Percentiles rank a stretch among this genome's conserved stretches.
Conservation (phyloP, 2,113 vertebrate genomes). For the Apteryx owenii region DNA sequence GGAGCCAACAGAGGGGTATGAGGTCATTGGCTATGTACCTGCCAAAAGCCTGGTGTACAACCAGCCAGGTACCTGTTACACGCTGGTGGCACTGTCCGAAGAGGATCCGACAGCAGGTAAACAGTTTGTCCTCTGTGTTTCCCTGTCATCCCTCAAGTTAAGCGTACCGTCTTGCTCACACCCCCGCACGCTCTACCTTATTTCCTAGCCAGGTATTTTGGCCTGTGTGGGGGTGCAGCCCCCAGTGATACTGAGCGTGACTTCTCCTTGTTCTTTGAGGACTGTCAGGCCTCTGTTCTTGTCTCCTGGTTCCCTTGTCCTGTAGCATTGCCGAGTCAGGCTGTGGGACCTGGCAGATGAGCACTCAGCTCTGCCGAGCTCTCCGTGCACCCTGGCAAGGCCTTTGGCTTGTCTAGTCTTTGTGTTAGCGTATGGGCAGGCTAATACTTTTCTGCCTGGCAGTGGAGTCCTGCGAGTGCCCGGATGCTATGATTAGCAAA, state of each 20-base stretch:
- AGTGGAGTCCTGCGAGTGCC: neutral
- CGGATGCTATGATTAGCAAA: neutral
- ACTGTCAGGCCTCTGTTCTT: neutral
- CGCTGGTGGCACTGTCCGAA: conserved; percentile 79
- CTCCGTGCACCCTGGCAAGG: neutral
- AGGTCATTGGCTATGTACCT: conserved; percentile 78
- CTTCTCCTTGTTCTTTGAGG: neutral
- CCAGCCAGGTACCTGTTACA: conserved; percentile 84
- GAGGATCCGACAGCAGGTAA: conserved; percentile 83
- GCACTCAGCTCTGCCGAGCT: neutral
- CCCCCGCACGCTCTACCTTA: neutral
- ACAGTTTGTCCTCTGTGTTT: neutral
- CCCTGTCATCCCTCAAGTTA: neutral
- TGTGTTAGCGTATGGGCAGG: neutral
- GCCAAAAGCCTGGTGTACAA: conserved; percentile 83
- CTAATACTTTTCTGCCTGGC: neutral
- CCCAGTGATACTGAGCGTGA: neutral
- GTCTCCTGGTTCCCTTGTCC: neutral
- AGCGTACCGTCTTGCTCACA: neutral
- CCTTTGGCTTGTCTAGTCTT: neutral
- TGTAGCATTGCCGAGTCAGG: neutral
- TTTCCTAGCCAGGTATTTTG: conserved; percentile 34
- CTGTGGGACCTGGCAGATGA: neutral
- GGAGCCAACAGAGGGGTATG: conserved; percentile 85
- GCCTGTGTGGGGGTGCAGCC: neutral